A percentile compares a stretch with the other conserved stretches of the same genome.
phyloP scores from a whole-genome alignment of 2,797 vertebrate genomes.

The Acrocephalus scirpaceus region DNA sequence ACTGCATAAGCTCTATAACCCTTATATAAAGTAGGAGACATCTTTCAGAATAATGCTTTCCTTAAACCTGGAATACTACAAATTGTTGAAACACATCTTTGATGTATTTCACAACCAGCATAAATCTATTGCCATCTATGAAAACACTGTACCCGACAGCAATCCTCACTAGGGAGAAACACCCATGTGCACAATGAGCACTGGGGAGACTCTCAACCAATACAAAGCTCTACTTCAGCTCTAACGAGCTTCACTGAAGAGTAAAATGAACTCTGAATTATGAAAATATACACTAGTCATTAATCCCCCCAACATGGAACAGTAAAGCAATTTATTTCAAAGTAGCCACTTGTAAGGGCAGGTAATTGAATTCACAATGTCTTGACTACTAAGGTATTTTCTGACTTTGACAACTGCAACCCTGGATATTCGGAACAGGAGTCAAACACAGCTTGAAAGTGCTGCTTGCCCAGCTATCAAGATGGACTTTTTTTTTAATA shows the following conservation, averaged over 20 bases:
- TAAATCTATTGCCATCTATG: not conserved
- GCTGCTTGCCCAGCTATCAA: not conserved
- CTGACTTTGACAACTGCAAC: not conserved
- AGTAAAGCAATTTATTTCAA: slow-evolving; percentile 1
- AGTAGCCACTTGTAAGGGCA: not conserved
- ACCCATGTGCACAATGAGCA: not conserved
- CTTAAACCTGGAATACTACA: not conserved
- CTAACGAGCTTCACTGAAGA: not conserved
- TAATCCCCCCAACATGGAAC: not conserved
- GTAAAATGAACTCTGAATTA: not conserved
- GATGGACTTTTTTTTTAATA: not conserved
- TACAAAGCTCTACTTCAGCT: not conserved
- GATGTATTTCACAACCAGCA: not conserved
- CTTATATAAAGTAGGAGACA: too few relatives aligned
- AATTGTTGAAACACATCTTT: not conserved
- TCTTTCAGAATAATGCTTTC: not conserved
- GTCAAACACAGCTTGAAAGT: not conserved
- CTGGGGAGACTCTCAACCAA: not conserved
- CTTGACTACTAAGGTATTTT: not conserved
- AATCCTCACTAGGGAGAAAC: not conserved
- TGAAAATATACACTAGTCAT: not conserved
- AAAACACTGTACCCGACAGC: not conserved
- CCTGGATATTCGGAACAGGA: not conserved
- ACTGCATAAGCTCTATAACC: not conserved
- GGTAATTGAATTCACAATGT: not conserved